Conservation (phyloP, 2,113 vertebrate genomes). For the Hiodon tergisus region DNA sequence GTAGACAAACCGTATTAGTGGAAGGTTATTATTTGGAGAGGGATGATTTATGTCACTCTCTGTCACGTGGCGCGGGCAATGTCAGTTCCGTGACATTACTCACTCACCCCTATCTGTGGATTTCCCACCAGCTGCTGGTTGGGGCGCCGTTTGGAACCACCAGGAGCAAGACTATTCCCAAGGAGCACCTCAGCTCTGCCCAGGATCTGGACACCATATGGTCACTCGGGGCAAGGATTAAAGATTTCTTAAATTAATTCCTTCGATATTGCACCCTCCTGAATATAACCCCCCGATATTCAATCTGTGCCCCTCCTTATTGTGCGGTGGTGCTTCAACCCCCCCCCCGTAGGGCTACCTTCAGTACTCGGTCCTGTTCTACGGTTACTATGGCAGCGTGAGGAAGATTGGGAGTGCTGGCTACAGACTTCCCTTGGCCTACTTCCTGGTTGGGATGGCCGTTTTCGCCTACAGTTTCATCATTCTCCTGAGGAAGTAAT, state of each 20-base stretch:
- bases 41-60: constrained; percentile 45
- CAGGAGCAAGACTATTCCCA: constrained; percentile 85
- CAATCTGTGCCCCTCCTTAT: constrained; percentile 10
- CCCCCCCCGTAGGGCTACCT: constrained; percentile 81
- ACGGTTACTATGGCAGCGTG: constrained; percentile 88
- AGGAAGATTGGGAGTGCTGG: constrained; percentile 85
- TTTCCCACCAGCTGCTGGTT: constrained; percentile 72
- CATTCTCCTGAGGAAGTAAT: constrained; percentile 91
- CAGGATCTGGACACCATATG: constrained; percentile 97
- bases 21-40: background rate
- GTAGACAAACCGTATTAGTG: background rate
- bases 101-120: constrained; percentile 20
- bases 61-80: constrained; percentile 43
- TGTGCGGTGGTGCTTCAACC: background rate
- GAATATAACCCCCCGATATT: background rate
- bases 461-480: constrained; percentile 98
- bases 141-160: constrained; percentile 88
- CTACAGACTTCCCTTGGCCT: constrained; percentile 87
- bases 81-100: constrained; percentile 25
- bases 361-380: constrained; percentile 94
- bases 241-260: constrained; percentile 8
- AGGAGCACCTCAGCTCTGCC: constrained; percentile 71
- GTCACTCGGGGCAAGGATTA: constrained; percentile 86
- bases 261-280: rapidly evolving
- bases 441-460: constrained; percentile 96